Conservation (phyloP, 1,140 invertebrate genomes). For the Zaprionus ghesquierei region DNA sequence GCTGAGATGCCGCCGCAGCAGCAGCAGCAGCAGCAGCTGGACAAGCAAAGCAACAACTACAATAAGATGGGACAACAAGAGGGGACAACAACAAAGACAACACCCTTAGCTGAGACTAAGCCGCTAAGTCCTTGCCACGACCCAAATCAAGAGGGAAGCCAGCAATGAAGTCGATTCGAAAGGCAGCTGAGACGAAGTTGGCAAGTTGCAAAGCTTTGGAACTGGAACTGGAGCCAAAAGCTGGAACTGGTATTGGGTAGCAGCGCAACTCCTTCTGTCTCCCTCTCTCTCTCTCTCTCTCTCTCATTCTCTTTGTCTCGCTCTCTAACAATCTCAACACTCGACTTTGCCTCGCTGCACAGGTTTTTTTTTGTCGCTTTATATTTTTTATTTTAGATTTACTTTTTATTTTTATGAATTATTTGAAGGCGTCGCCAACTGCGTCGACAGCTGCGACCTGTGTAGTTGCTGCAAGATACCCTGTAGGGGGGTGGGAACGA, state of each 20-base stretch:
- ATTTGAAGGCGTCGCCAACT: slow-evolving; percentile 23
- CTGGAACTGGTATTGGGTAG: not conserved
- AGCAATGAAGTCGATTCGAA: not conserved
- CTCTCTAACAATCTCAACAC: not conserved
- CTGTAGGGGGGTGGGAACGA: too few relatives aligned
- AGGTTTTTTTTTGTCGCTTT: not conserved
- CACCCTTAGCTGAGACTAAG: slow-evolving; percentile 37
- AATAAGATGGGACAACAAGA: not conserved
- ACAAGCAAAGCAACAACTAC: slow-evolving; percentile 3
- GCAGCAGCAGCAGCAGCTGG: slow-evolving; percentile 9
- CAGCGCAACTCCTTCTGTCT: not conserved
- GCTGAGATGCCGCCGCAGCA: slow-evolving; percentile 4
- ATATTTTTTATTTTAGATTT: slow-evolving; percentile 38
- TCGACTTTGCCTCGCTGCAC: not conserved
- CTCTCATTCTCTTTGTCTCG: not conserved
- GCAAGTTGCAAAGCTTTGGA: too few relatives aligned
- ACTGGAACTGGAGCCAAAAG: not conserved
- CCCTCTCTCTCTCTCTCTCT: not conserved
- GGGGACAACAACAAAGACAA: slow-evolving; percentile 13
- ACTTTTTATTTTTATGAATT: slow-evolving; percentile 52
- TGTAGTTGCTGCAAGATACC: not conserved
- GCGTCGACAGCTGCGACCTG: not conserved
- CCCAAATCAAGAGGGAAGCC: slow-evolving; percentile 63
- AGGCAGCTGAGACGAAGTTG: not conserved
- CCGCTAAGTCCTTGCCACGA: slow-evolving; percentile 70